Evolutionary conservation across 2,888 invertebrate genomes (phyloP).

Genomic region (Drosophila stalkeri): DNA sequence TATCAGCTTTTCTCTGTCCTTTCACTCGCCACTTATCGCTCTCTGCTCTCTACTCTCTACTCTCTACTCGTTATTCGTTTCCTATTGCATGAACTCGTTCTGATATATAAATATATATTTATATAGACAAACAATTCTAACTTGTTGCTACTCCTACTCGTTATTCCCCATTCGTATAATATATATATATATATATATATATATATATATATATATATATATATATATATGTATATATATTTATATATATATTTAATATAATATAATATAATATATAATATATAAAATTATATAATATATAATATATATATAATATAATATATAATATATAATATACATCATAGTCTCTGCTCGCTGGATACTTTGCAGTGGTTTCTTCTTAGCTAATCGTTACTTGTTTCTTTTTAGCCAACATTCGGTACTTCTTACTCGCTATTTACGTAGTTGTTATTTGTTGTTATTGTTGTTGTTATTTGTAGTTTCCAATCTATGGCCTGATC

Average conservation of each 20-base stretch:
- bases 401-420: neutral
- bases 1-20: neutral
- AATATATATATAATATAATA: no score
- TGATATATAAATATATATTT: no score
- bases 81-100: neutral
- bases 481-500: neutral
- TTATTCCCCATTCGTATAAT: no score
- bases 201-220: no score
- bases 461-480: neutral
- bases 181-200: no score
- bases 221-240: no score
- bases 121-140: neutral
- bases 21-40: neutral
- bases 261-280: no score
- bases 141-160: neutral
- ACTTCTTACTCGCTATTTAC: neutral
- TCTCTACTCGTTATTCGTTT: neutral
- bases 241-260: no score
- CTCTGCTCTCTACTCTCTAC: neutral
- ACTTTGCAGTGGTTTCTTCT: neutral
- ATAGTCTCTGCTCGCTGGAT: neutral
- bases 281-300: no score
- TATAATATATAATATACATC: no score
- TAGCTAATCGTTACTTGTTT: neutral
- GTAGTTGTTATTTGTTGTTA: neutral